These are phyloP conservation scores for Willisornis vidua DNA, from an alignment of 2,113 vertebrate genomes.

Conservation along the genomic window DNA sequence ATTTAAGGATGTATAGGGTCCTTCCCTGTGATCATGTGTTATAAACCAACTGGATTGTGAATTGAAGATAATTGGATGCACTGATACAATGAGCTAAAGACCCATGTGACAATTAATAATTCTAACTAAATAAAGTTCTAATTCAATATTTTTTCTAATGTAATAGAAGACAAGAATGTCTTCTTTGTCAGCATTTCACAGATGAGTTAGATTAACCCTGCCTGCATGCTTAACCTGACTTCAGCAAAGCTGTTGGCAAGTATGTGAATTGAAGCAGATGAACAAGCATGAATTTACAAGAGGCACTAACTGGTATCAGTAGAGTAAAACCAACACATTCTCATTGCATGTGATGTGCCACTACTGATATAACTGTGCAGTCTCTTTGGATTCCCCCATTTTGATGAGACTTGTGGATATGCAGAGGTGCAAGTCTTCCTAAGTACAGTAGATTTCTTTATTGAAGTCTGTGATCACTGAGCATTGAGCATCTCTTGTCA, in stretches of 20 bases:
- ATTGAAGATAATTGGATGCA: not conserved
- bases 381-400: not conserved
- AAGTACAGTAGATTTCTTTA: not conserved
- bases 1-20: not conserved
- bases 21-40: not conserved
- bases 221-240: not conserved
- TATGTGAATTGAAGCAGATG: not conserved
- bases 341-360: not conserved
- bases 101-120: not conserved
- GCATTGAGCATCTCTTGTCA: not conserved
- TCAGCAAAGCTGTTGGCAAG: not conserved
- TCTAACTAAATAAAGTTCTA: not conserved
- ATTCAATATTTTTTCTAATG: not conserved
- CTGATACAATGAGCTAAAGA: not conserved
- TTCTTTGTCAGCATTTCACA: not conserved
- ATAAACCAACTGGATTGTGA: not conserved
- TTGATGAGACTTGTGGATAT: rapidly evolving
- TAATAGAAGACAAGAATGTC: not conserved
- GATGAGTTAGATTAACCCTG: not conserved
- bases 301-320: not conserved
- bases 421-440: not conserved
- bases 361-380: not conserved
- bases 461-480: not conserved
- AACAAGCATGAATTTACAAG: not conserved
- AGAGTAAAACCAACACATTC: not conserved